Evolutionary conservation across 2,113 vertebrate species (phyloP), one percentile per base, ranked within the genome.

Genomic region (Siniperca chuatsi): DNA sequence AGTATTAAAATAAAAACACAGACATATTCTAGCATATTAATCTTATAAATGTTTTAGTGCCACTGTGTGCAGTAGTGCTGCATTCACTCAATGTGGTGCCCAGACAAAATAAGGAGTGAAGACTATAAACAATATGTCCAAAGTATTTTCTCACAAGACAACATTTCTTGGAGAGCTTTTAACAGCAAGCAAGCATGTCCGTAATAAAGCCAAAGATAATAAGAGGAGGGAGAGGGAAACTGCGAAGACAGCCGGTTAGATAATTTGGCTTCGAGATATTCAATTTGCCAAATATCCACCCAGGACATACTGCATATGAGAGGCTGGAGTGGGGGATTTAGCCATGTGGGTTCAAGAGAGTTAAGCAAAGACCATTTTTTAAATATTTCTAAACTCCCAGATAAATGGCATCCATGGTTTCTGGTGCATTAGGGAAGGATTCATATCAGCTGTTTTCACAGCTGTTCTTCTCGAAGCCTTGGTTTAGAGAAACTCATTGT

Each of bases 361-460:
- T 48, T 85, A 61, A 85, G 48, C 65, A 82, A 83, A 79, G 75
- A 78, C 58, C 40, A 35, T 80, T 73, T 73, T 58, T 83, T 70
- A 4, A 16, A 75, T 65, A 81, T 84, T 80, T 71, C 66, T 83
- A 66, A 61, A 62, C 75, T 80, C 50, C 55, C 69, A 89, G 90
- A 94, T 91, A 60, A 86, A 92, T 92, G 71, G 81, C 73, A 79
- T 83, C 85, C 72, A 71, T 87, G 67, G 52, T 87, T 90, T 92
- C 64, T 79, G 83, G 82, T 86, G 82, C 72, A 89, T 88, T 92
- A 87, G 60, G 72, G 69, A 67, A 85, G 85, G 85, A 93, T 87
- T 87, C 86, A 78, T 93, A 82, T 91, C 88, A 92, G 89, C 92
- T 96, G 95, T 95, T 95, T 95, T 91, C 58, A 92, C 95, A 96